phyloP scores from a whole-genome alignment of 2,113 vertebrate species.

The Erpornis zantholeuca region DNA sequence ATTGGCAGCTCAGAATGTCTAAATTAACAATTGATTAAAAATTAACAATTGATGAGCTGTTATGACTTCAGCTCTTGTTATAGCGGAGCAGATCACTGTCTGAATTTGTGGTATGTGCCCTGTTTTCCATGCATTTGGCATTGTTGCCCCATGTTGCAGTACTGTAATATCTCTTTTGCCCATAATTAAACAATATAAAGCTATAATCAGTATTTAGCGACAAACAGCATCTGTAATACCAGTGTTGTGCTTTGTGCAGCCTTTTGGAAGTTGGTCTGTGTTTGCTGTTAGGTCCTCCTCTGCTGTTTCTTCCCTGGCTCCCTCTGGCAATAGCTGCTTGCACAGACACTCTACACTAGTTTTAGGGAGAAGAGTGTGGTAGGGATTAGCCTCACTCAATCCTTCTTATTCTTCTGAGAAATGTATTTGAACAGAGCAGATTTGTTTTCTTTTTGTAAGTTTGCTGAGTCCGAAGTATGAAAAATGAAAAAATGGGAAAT shows the following conservation, averaged over 20 bases:
- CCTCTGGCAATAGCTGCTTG: neutral
- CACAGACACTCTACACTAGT: neutral
- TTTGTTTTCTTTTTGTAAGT: neutral
- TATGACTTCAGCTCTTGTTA: neutral
- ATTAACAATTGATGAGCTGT: neutral
- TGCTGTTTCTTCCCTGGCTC: neutral
- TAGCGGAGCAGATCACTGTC: neutral
- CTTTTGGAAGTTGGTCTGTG: neutral
- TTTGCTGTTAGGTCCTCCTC: neutral
- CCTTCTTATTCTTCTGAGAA: neutral
- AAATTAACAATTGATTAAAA: neutral
- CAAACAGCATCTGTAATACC: neutral
- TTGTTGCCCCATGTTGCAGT: accelerated
- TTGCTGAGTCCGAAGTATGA: neutral
- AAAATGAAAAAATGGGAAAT: neutral
- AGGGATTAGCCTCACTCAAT: neutral
- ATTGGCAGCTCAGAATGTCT: neutral
- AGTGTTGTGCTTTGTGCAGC: neutral
- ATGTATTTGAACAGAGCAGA: neutral
- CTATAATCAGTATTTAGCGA: neutral
- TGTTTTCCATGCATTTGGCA: neutral
- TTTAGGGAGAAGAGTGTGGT: neutral
- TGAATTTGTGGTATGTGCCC: neutral
- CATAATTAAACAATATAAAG: neutral
- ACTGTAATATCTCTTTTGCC: neutral